phyloP scores from a whole-genome alignment of 2,888 invertebrate genomes.

The Ormyrus labotus region DNA sequence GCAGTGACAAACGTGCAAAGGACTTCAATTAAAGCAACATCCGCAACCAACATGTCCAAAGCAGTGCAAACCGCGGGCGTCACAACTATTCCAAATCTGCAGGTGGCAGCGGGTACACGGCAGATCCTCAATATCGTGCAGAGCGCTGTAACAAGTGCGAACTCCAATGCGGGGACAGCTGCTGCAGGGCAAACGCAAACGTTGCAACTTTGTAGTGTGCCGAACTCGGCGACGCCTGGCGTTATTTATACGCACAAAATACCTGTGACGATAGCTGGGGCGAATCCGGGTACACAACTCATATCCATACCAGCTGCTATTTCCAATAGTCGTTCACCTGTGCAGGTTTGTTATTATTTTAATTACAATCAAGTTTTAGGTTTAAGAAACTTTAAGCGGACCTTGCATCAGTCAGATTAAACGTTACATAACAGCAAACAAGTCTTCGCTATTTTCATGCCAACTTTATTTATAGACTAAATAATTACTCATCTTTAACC shows the following conservation, averaged over 20 bases:
- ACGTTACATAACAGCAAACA: neutral
- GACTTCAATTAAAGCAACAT: slow-evolving; percentile 61
- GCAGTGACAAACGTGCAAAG: slow-evolving; percentile 53
- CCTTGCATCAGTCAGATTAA: neutral
- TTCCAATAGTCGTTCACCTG: slow-evolving; percentile 70
- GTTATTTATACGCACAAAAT: slow-evolving; percentile 86
- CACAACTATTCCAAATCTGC: slow-evolving; percentile 58
- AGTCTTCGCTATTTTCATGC: neutral
- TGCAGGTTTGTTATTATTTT: slow-evolving; percentile 52
- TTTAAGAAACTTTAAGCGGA: too few species aligned
- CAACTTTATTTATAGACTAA: neutral
- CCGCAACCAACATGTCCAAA: slow-evolving; percentile 70
- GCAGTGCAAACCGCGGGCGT: slow-evolving; percentile 74
- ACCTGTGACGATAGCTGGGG: slow-evolving; percentile 78
- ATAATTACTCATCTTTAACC: neutral
- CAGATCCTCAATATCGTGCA: slow-evolving; percentile 72
- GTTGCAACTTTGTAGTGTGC: slow-evolving; percentile 66
- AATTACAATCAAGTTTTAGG: too few species aligned
- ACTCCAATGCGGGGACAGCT: slow-evolving; percentile 57
- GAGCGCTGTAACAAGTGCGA: slow-evolving; percentile 64
- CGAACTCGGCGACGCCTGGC: slow-evolving; percentile 76
- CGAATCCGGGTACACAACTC: slow-evolving; percentile 68
- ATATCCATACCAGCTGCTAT: slow-evolving; percentile 70
- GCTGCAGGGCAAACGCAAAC: slow-evolving; percentile 63
- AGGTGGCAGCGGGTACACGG: slow-evolving; percentile 64